These are phyloP conservation scores for Picathartes gymnocephalus DNA, from an alignment of 2,113 vertebrate genomes.

Conservation along the genomic window DNA sequence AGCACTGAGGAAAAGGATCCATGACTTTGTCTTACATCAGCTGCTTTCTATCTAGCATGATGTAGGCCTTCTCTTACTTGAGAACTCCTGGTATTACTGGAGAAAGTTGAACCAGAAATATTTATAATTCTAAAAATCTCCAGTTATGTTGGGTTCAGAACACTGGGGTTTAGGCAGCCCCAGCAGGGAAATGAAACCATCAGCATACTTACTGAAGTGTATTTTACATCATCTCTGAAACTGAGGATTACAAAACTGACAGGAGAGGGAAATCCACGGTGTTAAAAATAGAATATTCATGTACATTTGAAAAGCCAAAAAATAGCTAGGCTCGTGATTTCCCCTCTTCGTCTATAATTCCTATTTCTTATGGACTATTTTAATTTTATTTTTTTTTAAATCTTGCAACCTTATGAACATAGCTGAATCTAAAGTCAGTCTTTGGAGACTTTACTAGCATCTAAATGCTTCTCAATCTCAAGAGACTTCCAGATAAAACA, in stretches of 20 bases:
- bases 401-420: background rate
- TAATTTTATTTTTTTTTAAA: background rate
- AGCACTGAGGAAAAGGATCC: background rate
- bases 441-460: background rate
- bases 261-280: background rate
- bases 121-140: background rate
- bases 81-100: background rate
- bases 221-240: background rate
- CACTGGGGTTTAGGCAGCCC: background rate
- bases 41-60: background rate
- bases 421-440: background rate
- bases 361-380: background rate
- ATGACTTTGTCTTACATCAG: background rate
- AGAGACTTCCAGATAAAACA: background rate
- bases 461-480: background rate
- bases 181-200: background rate
- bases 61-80: background rate
- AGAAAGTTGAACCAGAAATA: background rate
- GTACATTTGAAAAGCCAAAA: background rate
- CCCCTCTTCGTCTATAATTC: background rate
- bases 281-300: background rate
- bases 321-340: background rate
- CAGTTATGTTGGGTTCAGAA: background rate
- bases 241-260: background rate
- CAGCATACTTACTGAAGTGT: background rate